Conservation (phyloP, 2,797 vertebrate genomes). For the Chaunax sp. region DNA sequence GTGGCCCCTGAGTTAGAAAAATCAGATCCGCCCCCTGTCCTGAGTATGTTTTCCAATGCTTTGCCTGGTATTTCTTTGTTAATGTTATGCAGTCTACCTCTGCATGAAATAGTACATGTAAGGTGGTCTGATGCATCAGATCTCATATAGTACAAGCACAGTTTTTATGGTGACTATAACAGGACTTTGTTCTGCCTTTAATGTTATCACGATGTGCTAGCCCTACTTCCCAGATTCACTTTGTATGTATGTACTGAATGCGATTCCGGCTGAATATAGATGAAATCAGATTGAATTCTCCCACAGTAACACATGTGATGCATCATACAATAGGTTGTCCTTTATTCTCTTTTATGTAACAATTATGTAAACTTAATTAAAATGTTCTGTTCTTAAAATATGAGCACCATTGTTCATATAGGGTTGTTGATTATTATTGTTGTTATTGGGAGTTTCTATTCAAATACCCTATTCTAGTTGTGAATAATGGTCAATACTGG, state of each 20-base stretch:
- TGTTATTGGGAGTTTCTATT: neutral
- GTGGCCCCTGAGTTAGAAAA: too few species aligned
- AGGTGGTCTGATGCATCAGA: conserved; percentile 11
- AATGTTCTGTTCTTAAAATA: too few species aligned
- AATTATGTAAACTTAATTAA: conserved; percentile 4
- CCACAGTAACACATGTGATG: neutral
- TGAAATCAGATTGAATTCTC: conserved; percentile 22
- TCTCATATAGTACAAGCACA: too few species aligned
- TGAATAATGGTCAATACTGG: neutral
- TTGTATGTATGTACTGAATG: conserved; percentile 37
- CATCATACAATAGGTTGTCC: neutral
- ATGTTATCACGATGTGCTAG: conserved; percentile 64
- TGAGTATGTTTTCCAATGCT: too few species aligned
- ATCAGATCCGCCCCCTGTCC: too few species aligned
- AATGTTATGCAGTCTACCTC: conserved; percentile 5
- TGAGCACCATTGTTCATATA: too few species aligned
- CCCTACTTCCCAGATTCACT: too few species aligned
- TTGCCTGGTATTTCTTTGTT: neutral
- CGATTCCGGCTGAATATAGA: conserved; percentile 33
- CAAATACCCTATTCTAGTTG: neutral
- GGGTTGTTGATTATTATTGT: too few species aligned
- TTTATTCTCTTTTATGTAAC: conserved; percentile 1
- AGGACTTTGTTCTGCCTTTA: conserved; percentile 35
- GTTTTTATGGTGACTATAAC: conserved; percentile 54
- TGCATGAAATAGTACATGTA: conserved; percentile 25